Evolutionary conservation across 2,113 vertebrate species (phyloP), one percentile per base, ranked within the genome.

Genomic region (Tympanuchus pallidicinctus): DNA sequence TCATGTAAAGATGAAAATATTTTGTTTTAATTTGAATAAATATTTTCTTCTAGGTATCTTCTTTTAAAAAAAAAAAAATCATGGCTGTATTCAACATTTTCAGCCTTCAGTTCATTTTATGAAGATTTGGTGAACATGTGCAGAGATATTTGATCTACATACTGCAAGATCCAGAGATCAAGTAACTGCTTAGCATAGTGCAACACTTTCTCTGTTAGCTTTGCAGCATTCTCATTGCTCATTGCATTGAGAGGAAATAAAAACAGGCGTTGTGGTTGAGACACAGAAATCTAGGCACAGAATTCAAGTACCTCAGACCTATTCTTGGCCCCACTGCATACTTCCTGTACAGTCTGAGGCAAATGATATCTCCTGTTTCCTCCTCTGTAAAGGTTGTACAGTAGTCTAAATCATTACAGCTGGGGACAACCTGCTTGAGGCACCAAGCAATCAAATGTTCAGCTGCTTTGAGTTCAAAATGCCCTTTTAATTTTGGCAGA

Each of bases 11-110:
- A 76, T 74, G 30, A 82, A 84, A 95, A 66, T 47, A 65, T 28
- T 72, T 90, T 79, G 34, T 16, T 84, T 83, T 54, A 2, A 89
- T 87, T 63, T 85, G 25, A 92, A 82, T 60, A 74, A 92, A 80
- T 1, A 38, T 88, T 89, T 94, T 65, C 48, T 65, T 84, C 36
- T 27, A 15, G 65, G 9, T 43, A 8, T 66, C 67, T 79, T 64
- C 38, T 28, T 42, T 36, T 82, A 18, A 50, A 50, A 59, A 50
- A 64, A 63, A 79, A 89, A 69, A n/a, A 76, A 67, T 47, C 11
- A 7, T 42, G 36, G 9, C 16, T 90, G 30, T 47, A 76, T 34
- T 28, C 56, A 86, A 80, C 34, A 72, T n/a, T 64, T 1, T 1
- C 50, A 89, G 38, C 7, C 36, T 12, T 71, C 28, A 27, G 18